A percentile compares a stretch with the other conserved stretches of the same genome.
phyloP scores from a whole-genome alignment of 2,113 vertebrate genomes.

The Colius striatus region DNA sequence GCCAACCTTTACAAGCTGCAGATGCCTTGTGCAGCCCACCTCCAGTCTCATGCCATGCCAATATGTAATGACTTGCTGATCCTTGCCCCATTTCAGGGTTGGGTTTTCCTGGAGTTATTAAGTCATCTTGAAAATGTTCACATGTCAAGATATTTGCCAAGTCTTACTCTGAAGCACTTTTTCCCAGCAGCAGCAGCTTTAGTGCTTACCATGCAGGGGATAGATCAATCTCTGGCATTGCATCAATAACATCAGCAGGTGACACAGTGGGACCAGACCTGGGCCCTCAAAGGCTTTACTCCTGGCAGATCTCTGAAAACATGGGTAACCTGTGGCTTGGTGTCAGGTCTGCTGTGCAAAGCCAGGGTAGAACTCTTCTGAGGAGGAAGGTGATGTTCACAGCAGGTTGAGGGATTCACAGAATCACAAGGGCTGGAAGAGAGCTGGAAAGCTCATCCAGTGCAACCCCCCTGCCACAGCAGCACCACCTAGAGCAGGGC shows the following conservation, averaged over 20 bases:
- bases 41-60: background rate
- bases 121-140: background rate
- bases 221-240: background rate
- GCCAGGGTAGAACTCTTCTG: background rate
- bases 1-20: background rate
- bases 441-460: too few relatives aligned
- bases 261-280: background rate
- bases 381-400: background rate
- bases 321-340: rapidly evolving
- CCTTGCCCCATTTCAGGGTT: background rate
- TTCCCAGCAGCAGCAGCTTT: background rate
- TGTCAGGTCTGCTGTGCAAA: background rate
- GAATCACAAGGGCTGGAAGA: background rate
- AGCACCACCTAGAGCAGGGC: too few relatives aligned
- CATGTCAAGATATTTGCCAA: background rate
- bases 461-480: too few relatives aligned
- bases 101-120: background rate
- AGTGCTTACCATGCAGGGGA: background rate
- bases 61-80: background rate
- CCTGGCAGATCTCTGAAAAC: background rate
- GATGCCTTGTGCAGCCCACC: background rate
- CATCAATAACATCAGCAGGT: background rate
- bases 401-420: background rate
- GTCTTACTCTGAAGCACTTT: background rate
- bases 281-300: background rate